Evolutionary conservation across 2,113 vertebrate species (phyloP), one percentile per base, ranked within the genome.

Genomic region (Myiagra hebetior): DNA sequence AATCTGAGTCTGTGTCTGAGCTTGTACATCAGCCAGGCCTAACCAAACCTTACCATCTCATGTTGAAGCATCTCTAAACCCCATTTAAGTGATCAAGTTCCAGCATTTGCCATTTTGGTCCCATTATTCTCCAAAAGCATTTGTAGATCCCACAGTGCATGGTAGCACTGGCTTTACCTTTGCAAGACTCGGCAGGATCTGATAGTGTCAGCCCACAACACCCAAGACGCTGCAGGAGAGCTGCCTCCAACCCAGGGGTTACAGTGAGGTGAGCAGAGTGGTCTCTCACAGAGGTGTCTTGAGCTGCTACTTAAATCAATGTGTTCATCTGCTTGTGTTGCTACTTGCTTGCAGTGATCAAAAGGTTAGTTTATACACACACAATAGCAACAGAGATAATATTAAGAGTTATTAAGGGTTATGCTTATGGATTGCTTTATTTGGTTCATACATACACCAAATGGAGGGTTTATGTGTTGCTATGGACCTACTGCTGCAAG

Each of bases 231-330:
- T 57, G 57, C 35, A 92, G 82, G n/a, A 68, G 21, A 65, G 33
- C 44, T 67, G 13, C 37, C 33, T n/a, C 11, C 10, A 80, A 1
- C 4, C 21, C 1, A 0, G 9, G 5, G 4, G 3, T 67, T 72
- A 52, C 14, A 35, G 20, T 10, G 3, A 31, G 5, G 47, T 60
- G 67, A 55, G 26, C 9, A 59, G 28, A 56, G 37, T 19, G 16
- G 24, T 39, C n/a, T 30, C 77, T 62, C 44, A 42, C 12, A 50
- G 30, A 73, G 11, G 7, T 78, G 26, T 79, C 39, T 77, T 69
- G 20, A 33, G 8, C 37, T 87, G 1, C 57, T 62, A 0, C 55
- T 68, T 26, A 60, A 73, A 82, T 33, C 27, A 73, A 4, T 16
- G 5, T 42, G 15, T 41, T 68, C 17, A 74, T 55, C 14, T 68